Percentiles rank a stretch among this genome's conserved stretches.
Evolutionary conservation across 2,888 invertebrate species (phyloP).

Genomic region (Sarcophaga rosellei): DNA sequence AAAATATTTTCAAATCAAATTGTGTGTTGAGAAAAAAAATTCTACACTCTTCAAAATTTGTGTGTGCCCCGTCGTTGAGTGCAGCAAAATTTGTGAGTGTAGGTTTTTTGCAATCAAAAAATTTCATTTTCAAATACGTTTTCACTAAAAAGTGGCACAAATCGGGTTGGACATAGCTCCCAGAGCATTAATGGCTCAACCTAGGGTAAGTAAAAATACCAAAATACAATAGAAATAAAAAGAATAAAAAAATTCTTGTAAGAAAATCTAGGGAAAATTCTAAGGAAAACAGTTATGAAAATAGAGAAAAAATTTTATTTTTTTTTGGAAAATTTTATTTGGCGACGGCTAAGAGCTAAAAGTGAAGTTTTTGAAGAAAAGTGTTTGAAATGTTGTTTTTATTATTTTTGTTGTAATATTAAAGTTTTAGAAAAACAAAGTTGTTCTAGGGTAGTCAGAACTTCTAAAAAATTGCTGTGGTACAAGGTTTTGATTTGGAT

Average conservation of each 20-base stretch:
- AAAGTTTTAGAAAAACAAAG: too few species aligned
- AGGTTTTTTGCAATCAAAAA: slow-evolving; percentile 44
- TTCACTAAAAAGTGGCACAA: slow-evolving; percentile 81
- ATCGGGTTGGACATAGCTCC: slow-evolving; percentile 82
- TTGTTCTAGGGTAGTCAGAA: too few species aligned
- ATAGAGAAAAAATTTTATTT: slow-evolving; percentile 15
- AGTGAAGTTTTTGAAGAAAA: not conserved
- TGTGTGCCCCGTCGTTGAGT: slow-evolving; percentile 20
- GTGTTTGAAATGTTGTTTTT: not conserved
- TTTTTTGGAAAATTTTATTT: slow-evolving; percentile 11
- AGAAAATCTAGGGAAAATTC: not conserved
- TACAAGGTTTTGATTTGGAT: too few species aligned
- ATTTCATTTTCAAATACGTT: slow-evolving; percentile 47
- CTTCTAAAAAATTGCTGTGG: too few species aligned
- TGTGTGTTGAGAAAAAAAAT: slow-evolving; percentile 42
- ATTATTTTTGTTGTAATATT: too few species aligned
- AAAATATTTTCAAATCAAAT: not conserved
- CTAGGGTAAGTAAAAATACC: slow-evolving; percentile 79
- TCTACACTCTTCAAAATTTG: slow-evolving; percentile 61
- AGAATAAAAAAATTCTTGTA: slow-evolving; percentile 1
- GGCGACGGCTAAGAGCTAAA: slow-evolving; percentile 47
- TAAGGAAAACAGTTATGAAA: slow-evolving; percentile 40
- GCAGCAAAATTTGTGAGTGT: slow-evolving; percentile 54
- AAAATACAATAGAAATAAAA: not conserved
- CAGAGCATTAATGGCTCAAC: slow-evolving; percentile 83